phyloP scores from a whole-genome alignment of 2,888 invertebrate genomes.

The Epistrophe grossulariae region DNA sequence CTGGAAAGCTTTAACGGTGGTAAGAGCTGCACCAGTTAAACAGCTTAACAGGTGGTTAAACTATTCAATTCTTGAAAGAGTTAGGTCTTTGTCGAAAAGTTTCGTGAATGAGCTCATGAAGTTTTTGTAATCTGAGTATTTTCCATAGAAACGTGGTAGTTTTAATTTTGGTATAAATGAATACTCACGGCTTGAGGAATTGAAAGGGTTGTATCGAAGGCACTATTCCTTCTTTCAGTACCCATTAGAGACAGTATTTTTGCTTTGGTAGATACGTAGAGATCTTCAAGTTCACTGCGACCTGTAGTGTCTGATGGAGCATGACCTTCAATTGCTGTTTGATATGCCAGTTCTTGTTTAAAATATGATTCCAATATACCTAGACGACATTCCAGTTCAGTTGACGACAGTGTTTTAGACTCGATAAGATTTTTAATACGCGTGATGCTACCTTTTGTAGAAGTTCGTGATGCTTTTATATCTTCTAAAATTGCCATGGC shows the following conservation, averaged over 20 bases:
- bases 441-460: too few relatives aligned
- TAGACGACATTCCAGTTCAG: too few relatives aligned
- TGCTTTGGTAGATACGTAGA: neutral
- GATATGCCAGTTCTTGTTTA: too few relatives aligned
- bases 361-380: too few relatives aligned
- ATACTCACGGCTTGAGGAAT: constrained; percentile 14
- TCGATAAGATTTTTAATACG: too few relatives aligned
- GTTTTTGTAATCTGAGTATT: constrained; percentile 24
- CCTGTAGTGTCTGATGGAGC: neutral
- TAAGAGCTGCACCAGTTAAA: too few relatives aligned
- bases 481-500: too few relatives aligned
- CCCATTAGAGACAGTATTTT: neutral
- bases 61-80: constrained; percentile 49
- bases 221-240: neutral
- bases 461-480: too few relatives aligned
- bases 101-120: constrained; percentile 49
- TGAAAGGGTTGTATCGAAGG: constrained; percentile 15
- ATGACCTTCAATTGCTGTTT: neutral
- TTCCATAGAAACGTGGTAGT: constrained; percentile 23
- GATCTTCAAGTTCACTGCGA: neutral
- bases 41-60: neutral
- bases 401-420: too few relatives aligned
- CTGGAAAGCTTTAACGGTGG: too few relatives aligned
- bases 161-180: constrained; percentile 39
- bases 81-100: constrained; percentile 33